Evolutionary conservation across 1,140 invertebrate species (phyloP).

Genomic region (Heliconius hermathena): DNA sequence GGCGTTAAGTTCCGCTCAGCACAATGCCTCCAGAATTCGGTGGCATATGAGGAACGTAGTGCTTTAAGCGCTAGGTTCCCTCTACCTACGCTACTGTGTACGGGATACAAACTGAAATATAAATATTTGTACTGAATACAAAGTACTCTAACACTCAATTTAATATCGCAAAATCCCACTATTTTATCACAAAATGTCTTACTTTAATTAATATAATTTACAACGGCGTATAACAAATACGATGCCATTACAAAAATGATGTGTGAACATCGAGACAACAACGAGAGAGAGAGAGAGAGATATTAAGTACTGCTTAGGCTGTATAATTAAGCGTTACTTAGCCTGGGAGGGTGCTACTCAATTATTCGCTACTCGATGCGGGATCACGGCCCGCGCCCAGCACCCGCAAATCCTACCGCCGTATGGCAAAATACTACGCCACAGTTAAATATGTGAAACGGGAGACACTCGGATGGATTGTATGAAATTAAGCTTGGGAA

Average conservation of each 20-base stretch:
- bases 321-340: conserved; percentile 76
- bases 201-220: conserved; percentile 17
- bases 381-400: conserved; percentile 59
- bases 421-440: conserved; percentile 65
- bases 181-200: neutral
- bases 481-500: conserved; percentile 70
- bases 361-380: conserved; percentile 76
- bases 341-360: conserved; percentile 55
- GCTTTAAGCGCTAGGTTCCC: no score
- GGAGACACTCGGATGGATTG: conserved; percentile 71
- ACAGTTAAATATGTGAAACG: conserved; percentile 62
- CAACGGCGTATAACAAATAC: conserved; percentile 15
- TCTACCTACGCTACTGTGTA: no score
- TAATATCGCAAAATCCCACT: no score
- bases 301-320: conserved; percentile 66
- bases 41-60: no score
- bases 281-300: conserved; percentile 31
- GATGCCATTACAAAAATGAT: conserved; percentile 49
- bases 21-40: no score
- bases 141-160: no score
- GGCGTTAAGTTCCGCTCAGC: no score
- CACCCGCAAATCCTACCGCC: conserved; percentile 57
- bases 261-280: no score
- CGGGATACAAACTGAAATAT: no score
- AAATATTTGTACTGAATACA: no score